phyloP scores from a whole-genome alignment of 2,113 vertebrate genomes.

The Cranoglanis bouderius region DNA sequence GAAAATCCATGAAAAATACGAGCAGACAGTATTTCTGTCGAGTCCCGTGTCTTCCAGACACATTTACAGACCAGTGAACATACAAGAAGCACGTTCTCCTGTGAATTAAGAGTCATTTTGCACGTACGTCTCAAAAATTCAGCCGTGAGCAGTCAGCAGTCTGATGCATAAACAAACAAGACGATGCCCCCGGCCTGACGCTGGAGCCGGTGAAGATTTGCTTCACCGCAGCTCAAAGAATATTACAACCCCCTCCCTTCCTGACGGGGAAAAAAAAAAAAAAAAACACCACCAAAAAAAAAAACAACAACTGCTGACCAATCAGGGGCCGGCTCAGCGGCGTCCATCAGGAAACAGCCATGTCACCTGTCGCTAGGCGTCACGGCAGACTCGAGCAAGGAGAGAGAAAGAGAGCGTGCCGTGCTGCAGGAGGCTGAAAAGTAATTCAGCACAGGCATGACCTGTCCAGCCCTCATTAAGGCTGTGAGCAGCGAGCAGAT shows the following conservation, averaged over 20 bases:
- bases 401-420: not conserved
- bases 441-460: slow-evolving; percentile 16
- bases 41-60: not conserved
- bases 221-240: slow-evolving; percentile 25
- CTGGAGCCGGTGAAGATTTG: slow-evolving; percentile 24
- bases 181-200: slow-evolving; percentile 9
- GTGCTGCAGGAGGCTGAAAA: slow-evolving; percentile 21
- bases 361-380: slow-evolving; percentile 73
- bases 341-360: slow-evolving; percentile 54
- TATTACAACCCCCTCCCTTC: slow-evolving; percentile 45
- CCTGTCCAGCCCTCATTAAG: slow-evolving; percentile 25
- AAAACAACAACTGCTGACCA: slow-evolving; percentile 52
- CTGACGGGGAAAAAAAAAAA: not conserved
- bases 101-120: slow-evolving; percentile 13
- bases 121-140: slow-evolving; percentile 23
- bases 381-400: slow-evolving; percentile 58
- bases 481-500: not conserved
- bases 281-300: too few relatives aligned
- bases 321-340: slow-evolving; percentile 53
- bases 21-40: not conserved
- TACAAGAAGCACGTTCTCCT: slow-evolving; percentile 12
- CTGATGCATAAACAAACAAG: slow-evolving; percentile 34
- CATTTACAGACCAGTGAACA: not conserved
- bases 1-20: not conserved
- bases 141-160: not conserved